A percentile compares a stretch with the other conserved stretches of the same genome.
Evolutionary conservation across 1,140 invertebrate species (phyloP).

Genomic region (Drosophila nigrodunni): DNA sequence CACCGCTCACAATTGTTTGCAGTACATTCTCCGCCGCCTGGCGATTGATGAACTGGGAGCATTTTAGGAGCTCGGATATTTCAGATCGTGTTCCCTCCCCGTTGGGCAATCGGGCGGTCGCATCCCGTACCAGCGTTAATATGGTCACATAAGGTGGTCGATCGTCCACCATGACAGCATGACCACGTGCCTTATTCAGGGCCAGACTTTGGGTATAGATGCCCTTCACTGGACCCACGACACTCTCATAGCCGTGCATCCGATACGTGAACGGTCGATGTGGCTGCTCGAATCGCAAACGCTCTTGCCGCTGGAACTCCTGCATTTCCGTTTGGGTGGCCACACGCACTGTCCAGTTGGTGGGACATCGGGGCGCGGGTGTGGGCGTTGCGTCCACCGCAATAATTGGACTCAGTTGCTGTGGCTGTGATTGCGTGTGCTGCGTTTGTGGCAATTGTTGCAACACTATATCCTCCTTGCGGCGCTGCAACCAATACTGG

Average conservation of each 20-base stretch:
- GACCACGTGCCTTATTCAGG: slow-evolving; percentile 89
- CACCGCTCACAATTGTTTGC: slow-evolving; percentile 94
- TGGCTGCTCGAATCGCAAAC: slow-evolving; percentile 91
- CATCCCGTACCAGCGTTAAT: slow-evolving; percentile 95
- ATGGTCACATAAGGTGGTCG: slow-evolving; percentile 96
- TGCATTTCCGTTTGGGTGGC: slow-evolving; percentile 91
- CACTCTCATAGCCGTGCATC: slow-evolving; percentile 93
- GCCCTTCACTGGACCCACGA: slow-evolving; percentile 95
- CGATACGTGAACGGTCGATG: slow-evolving; percentile 94
- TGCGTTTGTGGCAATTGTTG: slow-evolving; percentile 9
- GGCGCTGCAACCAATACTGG: slow-evolving; percentile 90
- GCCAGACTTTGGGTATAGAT: slow-evolving; percentile 89
- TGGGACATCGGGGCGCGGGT: slow-evolving; percentile 88
- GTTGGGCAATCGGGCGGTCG: slow-evolving; percentile 95
- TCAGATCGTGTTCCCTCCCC: slow-evolving; percentile 96
- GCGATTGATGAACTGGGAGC: slow-evolving; percentile 92
- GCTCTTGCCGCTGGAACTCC: slow-evolving; percentile 90
- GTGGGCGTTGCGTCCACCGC: slow-evolving; percentile 76
- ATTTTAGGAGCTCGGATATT: slow-evolving; percentile 86
- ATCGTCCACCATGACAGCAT: slow-evolving; percentile 92
- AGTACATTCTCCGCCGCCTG: slow-evolving; percentile 90
- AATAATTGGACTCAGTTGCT: slow-evolving; percentile 10
- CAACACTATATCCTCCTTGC: slow-evolving; percentile 75
- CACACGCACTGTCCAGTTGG: slow-evolving; percentile 92
- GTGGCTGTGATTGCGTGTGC: slow-evolving; percentile 14